Percentiles rank a stretch among this genome's conserved stretches.
Conservation (phyloP, 2,888 invertebrate species). For the Ectropis crepuscularia region DNA sequence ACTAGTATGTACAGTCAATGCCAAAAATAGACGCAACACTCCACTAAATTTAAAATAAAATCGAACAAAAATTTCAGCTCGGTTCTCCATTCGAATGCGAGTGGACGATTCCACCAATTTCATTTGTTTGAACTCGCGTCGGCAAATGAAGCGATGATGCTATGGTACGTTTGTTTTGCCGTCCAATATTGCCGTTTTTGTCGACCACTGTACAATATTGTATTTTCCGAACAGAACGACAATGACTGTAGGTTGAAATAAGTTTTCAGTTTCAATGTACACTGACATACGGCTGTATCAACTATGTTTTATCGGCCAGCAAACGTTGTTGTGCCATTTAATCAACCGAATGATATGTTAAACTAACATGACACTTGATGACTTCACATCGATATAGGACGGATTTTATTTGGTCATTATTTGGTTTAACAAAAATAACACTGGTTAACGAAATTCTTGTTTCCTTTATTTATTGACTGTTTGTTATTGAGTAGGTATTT, state of each 20-base stretch:
- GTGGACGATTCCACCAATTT: conserved; percentile 29
- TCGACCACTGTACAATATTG: conserved; percentile 5
- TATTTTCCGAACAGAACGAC: neutral
- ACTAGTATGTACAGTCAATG: conserved; percentile 4
- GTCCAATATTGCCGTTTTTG: conserved; percentile 20
- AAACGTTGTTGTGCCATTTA: no score
- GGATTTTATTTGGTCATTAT: no score
- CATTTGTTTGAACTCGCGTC: conserved; percentile 29
- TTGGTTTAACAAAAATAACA: no score
- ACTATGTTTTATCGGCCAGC: neutral
- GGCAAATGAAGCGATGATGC: conserved; percentile 28
- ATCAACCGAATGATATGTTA: no score
- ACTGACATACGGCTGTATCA: no score
- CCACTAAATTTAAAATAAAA: conserved; percentile 6
- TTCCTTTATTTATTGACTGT: no score
- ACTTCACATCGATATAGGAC: no score
- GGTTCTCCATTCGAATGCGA: conserved; percentile 8
- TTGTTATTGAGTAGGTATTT: no score
- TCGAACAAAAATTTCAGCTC: conserved; percentile 12
- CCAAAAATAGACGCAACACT: neutral
- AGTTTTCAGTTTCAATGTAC: neutral
- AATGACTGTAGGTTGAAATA: neutral
- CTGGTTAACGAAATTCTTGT: no score
- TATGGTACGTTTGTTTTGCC: conserved; percentile 22
- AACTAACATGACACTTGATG: no score